Base-by-base conservation (phyloP, 2,797 vertebrate genomes). In the Champsocephalus esox region DNA sequence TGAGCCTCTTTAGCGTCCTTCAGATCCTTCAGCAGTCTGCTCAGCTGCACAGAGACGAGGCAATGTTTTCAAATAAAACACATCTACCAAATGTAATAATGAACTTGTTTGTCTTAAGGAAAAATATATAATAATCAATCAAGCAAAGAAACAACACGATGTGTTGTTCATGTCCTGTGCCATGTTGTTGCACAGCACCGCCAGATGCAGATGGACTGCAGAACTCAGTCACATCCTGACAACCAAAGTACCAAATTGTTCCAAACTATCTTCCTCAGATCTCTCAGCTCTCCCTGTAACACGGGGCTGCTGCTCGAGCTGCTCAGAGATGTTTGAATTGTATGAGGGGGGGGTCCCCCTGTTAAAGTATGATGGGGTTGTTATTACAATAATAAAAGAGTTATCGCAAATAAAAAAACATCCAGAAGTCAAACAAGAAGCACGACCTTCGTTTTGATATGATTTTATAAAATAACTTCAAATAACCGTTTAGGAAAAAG, bases 1-100 rank as follows among this genome's bases (percentile, higher is more conserved):
- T 98, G 96, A 68, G 86, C 91, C 64, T 98, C 96, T 92, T 94
- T 97, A 17, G 97, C 96, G 64, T 96, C 95, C 86, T 92, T 95
- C 68, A 99, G 86, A 79, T 99, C 97, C 87, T 95, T 94, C 60
- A 98, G 88, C 73, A 99, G 92, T 81, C 94, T 96, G 63, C 93
- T 90, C 55, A 99, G 86, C 98, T 99, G 16, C 19, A 66, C 11
- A 61, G 0, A 55, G 51, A 9, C 73, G 24, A 1, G 17, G 34
- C 57, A 19, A 3, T 2, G 8, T n/a, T 34, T 74, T 4, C 52
- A 14, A 38, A 41, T 17, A 60, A 14, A 1, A 13, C 28, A 38
- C 6, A 38, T 38, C 34, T 38, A 9, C 6, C 8, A 38, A 38
- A 38, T 9, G 34, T 38, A 38, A 38, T 38, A 38, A 38, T 38